Evolutionary conservation across 1,140 invertebrate genomes (phyloP).

Genomic region (Melitaea cinxia): DNA sequence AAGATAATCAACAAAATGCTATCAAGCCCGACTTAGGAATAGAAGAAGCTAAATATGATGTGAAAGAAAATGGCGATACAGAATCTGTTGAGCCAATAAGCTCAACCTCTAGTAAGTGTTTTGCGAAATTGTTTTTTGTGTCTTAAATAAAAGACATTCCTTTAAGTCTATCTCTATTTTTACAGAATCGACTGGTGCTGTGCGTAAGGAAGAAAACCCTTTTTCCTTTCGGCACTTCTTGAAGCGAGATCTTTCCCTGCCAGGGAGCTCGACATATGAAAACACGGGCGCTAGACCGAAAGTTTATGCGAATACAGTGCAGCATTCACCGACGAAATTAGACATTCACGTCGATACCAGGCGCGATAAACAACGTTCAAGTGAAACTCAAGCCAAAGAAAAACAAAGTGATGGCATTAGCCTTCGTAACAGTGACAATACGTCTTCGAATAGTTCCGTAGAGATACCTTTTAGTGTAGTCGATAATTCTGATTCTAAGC

Average conservation of each 20-base stretch:
- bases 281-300: constrained; percentile 79
- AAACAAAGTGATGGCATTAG: constrained; percentile 52
- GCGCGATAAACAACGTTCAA: constrained; percentile 58
- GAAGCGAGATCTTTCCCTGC: constrained; percentile 81
- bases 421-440: constrained; percentile 67
- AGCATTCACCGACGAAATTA: constrained; percentile 71
- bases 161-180: constrained; percentile 52
- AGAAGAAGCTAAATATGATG: constrained; percentile 74
- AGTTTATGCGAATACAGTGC: constrained; percentile 73
- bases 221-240: constrained; percentile 93
- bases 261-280: constrained; percentile 76
- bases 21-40: constrained; percentile 73
- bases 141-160: constrained; percentile 61
- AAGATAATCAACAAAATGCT: constrained; percentile 69
- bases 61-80: constrained; percentile 63
- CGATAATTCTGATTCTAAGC: constrained; percentile 71
- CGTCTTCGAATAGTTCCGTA: constrained; percentile 73
- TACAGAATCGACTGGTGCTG: constrained; percentile 74
- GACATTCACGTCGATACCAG: constrained; percentile 60
- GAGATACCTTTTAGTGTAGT: constrained; percentile 76
- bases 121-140: constrained; percentile 74
- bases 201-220: constrained; percentile 86
- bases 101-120: constrained; percentile 74
- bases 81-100: constrained; percentile 60
- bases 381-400: constrained; percentile 74